phyloP scores from a whole-genome alignment of 2,888 invertebrate species.

The Microdon myrmicae region DNA sequence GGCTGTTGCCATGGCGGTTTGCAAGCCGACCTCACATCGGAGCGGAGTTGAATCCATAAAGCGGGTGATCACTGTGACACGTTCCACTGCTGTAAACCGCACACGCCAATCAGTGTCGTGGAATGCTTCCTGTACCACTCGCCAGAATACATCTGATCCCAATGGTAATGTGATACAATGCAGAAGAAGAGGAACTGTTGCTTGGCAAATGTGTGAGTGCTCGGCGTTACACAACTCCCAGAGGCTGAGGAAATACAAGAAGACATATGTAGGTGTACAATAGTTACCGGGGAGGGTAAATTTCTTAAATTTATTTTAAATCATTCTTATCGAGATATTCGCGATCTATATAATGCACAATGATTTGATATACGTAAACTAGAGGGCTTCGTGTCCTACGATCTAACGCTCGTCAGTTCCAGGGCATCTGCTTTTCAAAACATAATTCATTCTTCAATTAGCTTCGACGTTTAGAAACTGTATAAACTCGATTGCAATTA shows the following conservation, averaged over 20 bases:
- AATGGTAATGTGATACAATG: conserved; percentile 94
- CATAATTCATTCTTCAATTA: no score
- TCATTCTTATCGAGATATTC: no score
- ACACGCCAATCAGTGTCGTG: conserved; percentile 88
- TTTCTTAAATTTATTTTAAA: no score
- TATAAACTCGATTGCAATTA: no score
- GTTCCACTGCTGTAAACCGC: conserved; percentile 94
- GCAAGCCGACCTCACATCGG: conserved; percentile 82
- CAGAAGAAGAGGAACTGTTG: conserved; percentile 89
- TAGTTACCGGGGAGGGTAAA: no score
- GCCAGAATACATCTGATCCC: conserved; percentile 96
- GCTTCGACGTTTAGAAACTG: no score
- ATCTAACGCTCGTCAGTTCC: no score
- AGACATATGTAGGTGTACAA: background rate
- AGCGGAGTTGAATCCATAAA: conserved; percentile 93
- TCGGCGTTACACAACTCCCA: conserved; percentile 94
- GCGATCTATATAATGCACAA: no score
- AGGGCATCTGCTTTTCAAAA: no score
- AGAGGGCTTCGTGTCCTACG: no score
- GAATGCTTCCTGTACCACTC: conserved; percentile 93
- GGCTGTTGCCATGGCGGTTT: conserved; percentile 94
- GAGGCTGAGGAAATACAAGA: conserved; percentile 71
- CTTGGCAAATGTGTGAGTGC: conserved; percentile 93
- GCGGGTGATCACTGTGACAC: conserved; percentile 90
- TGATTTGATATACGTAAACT: no score